Evolutionary conservation across 2,113 vertebrate species (phyloP).

Genomic region (Sarotherodon lohbergeri): DNA sequence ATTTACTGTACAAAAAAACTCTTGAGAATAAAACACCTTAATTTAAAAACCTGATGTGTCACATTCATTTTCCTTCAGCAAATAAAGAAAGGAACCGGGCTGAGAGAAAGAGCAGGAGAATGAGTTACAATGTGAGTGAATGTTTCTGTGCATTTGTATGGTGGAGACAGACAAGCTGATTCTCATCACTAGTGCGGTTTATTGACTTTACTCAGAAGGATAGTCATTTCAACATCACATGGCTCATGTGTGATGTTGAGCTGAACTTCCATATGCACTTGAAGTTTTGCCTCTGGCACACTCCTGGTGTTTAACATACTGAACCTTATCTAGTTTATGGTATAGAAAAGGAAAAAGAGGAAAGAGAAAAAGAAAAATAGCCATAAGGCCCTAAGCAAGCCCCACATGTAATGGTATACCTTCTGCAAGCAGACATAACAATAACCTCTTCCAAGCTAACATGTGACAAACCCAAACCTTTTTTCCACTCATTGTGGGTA

Average conservation of each 20-base stretch:
- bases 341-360: background rate
- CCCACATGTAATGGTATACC: constrained; percentile 66
- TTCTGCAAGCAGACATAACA: constrained; percentile 74
- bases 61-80: background rate
- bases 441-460: constrained; percentile 59
- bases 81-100: background rate
- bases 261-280: background rate
- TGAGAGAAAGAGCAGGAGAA: background rate
- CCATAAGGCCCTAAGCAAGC: background rate
- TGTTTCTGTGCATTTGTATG: background rate
- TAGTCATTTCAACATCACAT: constrained; percentile 39
- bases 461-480: constrained; percentile 8
- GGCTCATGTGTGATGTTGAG: background rate
- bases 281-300: background rate
- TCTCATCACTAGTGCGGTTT: constrained; percentile 43
- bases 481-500: background rate
- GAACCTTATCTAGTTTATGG: background rate
- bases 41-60: background rate
- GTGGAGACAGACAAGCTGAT: constrained; percentile 66
- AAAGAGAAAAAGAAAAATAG: background rate
- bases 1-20: constrained; percentile 14
- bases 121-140: background rate
- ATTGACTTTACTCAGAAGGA: constrained; percentile 40
- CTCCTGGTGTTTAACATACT: background rate
- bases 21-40: background rate